A percentile compares a stretch with the other conserved stretches of the same genome.
These are phyloP conservation scores for Indicator maculatus DNA, from an alignment of 2,113 vertebrate species.

Conservation along the genomic window DNA sequence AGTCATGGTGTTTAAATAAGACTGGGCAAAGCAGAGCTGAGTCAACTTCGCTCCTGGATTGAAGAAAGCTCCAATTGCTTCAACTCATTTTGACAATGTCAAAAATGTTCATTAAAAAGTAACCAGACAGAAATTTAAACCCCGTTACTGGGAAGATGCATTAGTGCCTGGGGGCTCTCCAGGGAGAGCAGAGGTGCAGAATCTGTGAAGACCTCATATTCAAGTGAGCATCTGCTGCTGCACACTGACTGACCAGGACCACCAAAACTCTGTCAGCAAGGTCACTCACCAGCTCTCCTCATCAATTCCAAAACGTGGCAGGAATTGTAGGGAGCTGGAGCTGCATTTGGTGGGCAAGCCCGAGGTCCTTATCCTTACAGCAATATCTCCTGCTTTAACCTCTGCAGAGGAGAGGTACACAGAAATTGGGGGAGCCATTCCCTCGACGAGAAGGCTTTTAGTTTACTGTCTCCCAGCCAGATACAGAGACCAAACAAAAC, in stretches of 20 bases:
- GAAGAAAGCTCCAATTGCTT: neutral
- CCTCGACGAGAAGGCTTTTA: neutral
- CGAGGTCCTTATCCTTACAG: neutral
- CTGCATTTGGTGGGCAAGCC: neutral
- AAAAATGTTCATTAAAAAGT: neutral
- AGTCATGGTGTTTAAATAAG: conserved; percentile 52
- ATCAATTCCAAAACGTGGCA: accelerated
- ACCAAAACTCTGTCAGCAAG: neutral
- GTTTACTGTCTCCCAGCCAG: neutral
- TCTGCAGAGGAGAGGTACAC: neutral
- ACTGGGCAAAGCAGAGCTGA: neutral
- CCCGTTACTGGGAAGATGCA: neutral
- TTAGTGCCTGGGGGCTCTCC: neutral
- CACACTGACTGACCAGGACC: neutral
- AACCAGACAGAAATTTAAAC: neutral
- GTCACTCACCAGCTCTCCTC: neutral
- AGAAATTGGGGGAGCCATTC: neutral
- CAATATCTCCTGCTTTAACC: neutral
- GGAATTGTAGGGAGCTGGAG: neutral
- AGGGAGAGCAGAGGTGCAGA: neutral
- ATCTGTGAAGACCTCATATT: accelerated
- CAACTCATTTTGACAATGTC: neutral
- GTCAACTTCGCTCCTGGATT: neutral
- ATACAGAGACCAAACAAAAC: conserved; percentile 6
- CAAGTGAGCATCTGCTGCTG: accelerated